These are phyloP conservation scores for Sebastiscus tertius DNA, from an alignment of 2,797 vertebrate species.

Conservation along the genomic window DNA sequence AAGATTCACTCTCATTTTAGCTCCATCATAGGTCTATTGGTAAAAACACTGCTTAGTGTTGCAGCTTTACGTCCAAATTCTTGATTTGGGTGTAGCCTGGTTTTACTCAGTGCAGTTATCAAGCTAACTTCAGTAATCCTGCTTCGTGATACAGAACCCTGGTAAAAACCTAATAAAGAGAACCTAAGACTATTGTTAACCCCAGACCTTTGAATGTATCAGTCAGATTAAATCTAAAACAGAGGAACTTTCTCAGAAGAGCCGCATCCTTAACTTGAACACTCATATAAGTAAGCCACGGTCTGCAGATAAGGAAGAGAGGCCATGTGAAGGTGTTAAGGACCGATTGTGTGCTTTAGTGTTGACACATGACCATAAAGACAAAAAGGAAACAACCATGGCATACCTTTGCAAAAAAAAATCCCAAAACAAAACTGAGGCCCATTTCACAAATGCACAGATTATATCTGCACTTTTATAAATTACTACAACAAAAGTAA, in stretches of 20 bases:
- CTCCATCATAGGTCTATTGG: not conserved
- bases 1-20: not conserved
- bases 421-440: not conserved
- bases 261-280: conserved; percentile 7
- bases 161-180: not conserved
- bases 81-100: not conserved
- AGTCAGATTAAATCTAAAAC: not conserved
- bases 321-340: conserved; percentile 32
- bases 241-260: conserved; percentile 13
- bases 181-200: not conserved
- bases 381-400: conserved; percentile 22
- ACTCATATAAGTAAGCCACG: not conserved
- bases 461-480: conserved; percentile 33
- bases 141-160: conserved; percentile 14
- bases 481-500: conserved; percentile 49
- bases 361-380: conserved; percentile 48
- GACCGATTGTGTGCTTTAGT: conserved; percentile 61
- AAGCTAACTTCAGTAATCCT: conserved; percentile 11
- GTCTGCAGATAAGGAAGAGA: conserved; percentile 26
- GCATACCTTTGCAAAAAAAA: conserved; percentile 17
- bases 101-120: not conserved
- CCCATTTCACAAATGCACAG: conserved; percentile 20
- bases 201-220: conserved; percentile 1
- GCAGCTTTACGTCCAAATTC: not conserved
- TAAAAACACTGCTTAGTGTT: not conserved